Conservation (phyloP, 2,797 vertebrate genomes). For the Potorous gilbertii region DNA sequence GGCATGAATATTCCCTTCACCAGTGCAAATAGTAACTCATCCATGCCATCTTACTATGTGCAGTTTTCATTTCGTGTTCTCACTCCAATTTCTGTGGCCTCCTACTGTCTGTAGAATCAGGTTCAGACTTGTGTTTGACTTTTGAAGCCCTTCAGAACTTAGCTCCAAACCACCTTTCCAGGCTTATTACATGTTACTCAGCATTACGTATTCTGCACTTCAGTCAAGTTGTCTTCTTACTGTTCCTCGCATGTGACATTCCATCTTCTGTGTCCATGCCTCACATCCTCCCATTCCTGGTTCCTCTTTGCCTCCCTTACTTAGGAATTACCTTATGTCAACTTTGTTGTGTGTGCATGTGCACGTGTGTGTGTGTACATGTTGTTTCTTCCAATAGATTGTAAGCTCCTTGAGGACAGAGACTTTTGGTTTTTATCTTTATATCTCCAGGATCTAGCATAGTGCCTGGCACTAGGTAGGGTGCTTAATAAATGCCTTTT, state of each 20-base stretch:
- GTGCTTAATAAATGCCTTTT: background rate
- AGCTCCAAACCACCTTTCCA: background rate
- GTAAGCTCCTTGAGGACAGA: background rate
- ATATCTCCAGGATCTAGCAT: background rate
- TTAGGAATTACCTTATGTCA: background rate
- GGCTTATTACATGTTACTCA: background rate
- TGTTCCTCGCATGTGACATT: background rate
- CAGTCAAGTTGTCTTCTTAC: background rate
- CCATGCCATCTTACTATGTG: background rate
- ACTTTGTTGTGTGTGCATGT: background rate
- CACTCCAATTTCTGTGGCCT: background rate
- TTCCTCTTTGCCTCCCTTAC: background rate
- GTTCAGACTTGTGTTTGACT: background rate
- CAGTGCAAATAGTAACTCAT: background rate
- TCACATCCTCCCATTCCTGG: background rate
- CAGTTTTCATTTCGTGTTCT: background rate
- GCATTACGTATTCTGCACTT: background rate
- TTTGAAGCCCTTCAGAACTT: background rate
- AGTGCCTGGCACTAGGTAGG: background rate
- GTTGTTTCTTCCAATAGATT: background rate
- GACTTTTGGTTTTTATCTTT: background rate
- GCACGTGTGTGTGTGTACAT: background rate
- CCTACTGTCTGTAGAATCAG: background rate
- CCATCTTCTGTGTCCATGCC: background rate
- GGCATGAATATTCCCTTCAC: background rate